phyloP scores from a whole-genome alignment of 2,113 vertebrate species.

The Garra rufa region DNA sequence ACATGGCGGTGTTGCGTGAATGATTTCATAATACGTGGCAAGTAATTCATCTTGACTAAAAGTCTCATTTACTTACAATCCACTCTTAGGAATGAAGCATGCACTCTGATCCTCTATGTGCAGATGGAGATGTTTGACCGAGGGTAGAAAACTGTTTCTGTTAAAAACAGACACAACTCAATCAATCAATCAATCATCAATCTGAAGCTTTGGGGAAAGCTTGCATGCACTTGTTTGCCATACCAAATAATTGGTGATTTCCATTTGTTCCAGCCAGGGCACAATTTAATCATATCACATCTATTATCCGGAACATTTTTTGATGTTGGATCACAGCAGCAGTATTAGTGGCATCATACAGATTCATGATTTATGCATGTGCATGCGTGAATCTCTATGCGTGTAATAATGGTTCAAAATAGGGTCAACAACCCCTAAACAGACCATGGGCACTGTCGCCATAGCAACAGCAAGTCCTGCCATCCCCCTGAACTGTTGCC shows the following conservation, averaged over 20 bases:
- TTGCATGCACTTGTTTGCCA: not conserved
- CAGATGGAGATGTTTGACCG: conserved; percentile 3
- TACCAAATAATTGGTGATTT: not conserved
- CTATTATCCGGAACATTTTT: conserved; percentile 1
- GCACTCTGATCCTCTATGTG: not conserved
- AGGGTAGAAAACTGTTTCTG: not conserved
- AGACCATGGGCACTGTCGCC: conserved; percentile 44
- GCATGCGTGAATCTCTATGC: conserved; percentile 4
- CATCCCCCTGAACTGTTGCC: conserved; percentile 36
- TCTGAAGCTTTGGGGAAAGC: not conserved
- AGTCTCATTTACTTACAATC: conserved; percentile 42
- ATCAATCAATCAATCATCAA: too few relatives aligned
- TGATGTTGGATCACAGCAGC: conserved; percentile 5
- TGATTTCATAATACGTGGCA: conserved; percentile 37
- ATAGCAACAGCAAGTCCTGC: conserved; percentile 48
- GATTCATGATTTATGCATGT: not conserved
- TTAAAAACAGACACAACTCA: conserved; percentile 4
- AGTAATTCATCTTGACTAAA: conserved; percentile 48
- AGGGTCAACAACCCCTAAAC: conserved; percentile 47
- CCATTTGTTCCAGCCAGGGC: conserved; percentile 26
- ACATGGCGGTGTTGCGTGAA: conserved; percentile 34
- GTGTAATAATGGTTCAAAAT: conserved; percentile 32
- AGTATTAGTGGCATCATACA: conserved; percentile 15
- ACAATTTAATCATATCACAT: conserved; percentile 29
- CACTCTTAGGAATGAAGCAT: conserved; percentile 32